A percentile compares a stretch with the other conserved stretches of the same genome.
Evolutionary conservation across 30 jellyfish, hydroid and myxozoan species (phyloP).

Genomic region (Turritopsis dohrnii): DNA sequence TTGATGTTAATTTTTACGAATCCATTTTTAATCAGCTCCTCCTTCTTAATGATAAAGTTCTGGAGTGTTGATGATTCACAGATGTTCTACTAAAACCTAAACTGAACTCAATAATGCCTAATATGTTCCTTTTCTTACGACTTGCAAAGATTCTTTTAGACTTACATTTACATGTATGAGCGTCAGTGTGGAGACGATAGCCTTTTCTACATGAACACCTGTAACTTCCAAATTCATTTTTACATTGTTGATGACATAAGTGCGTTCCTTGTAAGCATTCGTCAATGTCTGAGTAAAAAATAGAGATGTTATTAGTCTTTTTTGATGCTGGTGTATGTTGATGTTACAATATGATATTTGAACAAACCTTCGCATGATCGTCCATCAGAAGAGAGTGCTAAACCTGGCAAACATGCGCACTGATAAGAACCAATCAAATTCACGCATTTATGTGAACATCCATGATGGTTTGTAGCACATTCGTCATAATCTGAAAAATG

Average conservation of each 20-base stretch:
- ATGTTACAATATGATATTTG: neutral
- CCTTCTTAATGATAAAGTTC: too few species aligned
- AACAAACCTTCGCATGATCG: conserved; percentile 21
- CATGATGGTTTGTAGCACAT: neutral
- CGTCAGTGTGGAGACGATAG: neutral
- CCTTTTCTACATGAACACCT: conserved; percentile 6
- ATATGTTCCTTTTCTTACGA: neutral
- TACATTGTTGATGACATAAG: conserved; percentile 8
- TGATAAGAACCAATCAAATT: conserved; percentile 19
- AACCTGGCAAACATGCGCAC: neutral
- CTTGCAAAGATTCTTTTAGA: too few species aligned
- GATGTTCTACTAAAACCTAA: too few species aligned
- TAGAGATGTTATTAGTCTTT: too few species aligned
- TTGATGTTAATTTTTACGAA: too few species aligned
- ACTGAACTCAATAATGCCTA: neutral
- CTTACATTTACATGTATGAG: neutral
- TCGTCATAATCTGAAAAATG: conserved; percentile 1
- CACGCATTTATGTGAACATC: conserved; percentile 20
- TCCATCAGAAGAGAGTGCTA: neutral
- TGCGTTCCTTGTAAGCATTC: conserved; percentile 22
- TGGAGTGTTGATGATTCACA: too few species aligned
- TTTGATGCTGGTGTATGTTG: too few species aligned
- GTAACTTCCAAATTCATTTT: conserved; percentile 3
- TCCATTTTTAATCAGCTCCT: too few species aligned
- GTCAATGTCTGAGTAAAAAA: conserved; percentile 28